Evolutionary conservation across 2,888 invertebrate species (phyloP).

Genomic region (Rhogogaster chlorosoma): DNA sequence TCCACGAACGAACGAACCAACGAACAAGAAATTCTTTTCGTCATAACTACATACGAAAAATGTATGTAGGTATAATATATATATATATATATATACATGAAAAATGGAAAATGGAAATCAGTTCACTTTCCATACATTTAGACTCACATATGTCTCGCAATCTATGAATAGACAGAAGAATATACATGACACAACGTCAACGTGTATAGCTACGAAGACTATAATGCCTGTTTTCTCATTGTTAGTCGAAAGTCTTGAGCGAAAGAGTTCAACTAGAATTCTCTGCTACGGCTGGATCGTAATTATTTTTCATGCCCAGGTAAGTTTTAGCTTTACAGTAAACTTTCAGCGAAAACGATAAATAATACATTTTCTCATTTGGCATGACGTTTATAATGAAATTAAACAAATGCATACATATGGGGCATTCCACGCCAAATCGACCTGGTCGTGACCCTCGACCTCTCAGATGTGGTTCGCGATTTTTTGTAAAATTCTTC

Average conservation of each 20-base stretch:
- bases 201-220: not conserved
- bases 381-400: not conserved
- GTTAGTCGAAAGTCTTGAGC: not conserved
- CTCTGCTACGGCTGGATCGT: not conserved
- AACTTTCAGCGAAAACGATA: not conserved
- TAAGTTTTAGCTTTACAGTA: too few relatives aligned
- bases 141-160: not conserved
- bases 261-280: not conserved
- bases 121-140: conserved; percentile 1
- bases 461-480: too few relatives aligned
- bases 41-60: not conserved
- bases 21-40: not conserved
- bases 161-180: not conserved
- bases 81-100: not conserved
- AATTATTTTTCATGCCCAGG: too few relatives aligned
- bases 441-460: too few relatives aligned
- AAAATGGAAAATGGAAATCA: not conserved
- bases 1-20: not conserved
- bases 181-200: not conserved
- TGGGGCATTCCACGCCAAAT: too few relatives aligned
- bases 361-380: not conserved
- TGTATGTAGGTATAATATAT: not conserved
- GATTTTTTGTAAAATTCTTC: too few relatives aligned
- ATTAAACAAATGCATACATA: too few relatives aligned
- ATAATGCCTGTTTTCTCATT: not conserved